Conservation (phyloP, 2,113 vertebrate species). For the Callithrix jacchus region DNA sequence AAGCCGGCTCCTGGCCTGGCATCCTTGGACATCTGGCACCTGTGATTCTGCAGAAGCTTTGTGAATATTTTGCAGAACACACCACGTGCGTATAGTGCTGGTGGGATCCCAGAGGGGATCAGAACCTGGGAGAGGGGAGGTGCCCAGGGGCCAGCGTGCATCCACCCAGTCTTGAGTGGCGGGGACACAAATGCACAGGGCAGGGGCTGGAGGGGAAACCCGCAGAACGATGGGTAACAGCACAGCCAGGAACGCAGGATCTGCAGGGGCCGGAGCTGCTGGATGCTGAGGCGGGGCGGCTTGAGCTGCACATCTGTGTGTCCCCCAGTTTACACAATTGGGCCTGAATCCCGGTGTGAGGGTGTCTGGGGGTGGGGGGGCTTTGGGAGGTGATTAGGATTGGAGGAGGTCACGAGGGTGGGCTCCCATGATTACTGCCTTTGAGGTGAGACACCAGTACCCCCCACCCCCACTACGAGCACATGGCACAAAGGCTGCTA, state of each 20-base stretch:
- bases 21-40: accelerated
- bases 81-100: accelerated
- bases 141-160: accelerated
- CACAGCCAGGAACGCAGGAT: accelerated
- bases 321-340: accelerated
- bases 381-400: not conserved
- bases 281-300: accelerated
- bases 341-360: accelerated
- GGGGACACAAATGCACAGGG: not conserved
- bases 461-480: accelerated
- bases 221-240: accelerated
- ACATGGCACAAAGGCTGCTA: not conserved
- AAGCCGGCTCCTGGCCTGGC: not conserved
- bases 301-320: accelerated
- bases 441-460: not conserved
- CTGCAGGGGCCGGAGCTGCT: accelerated
- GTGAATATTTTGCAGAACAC: accelerated
- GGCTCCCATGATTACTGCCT: accelerated
- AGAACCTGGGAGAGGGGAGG: accelerated
- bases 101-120: not conserved
- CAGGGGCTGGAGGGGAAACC: not conserved
- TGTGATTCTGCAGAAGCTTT: not conserved
- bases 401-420: not conserved
- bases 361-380: not conserved
- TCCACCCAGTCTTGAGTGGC: accelerated